Evolutionary conservation across 2,797 vertebrate species (phyloP).

Genomic region (Tiaroga cobitis): DNA sequence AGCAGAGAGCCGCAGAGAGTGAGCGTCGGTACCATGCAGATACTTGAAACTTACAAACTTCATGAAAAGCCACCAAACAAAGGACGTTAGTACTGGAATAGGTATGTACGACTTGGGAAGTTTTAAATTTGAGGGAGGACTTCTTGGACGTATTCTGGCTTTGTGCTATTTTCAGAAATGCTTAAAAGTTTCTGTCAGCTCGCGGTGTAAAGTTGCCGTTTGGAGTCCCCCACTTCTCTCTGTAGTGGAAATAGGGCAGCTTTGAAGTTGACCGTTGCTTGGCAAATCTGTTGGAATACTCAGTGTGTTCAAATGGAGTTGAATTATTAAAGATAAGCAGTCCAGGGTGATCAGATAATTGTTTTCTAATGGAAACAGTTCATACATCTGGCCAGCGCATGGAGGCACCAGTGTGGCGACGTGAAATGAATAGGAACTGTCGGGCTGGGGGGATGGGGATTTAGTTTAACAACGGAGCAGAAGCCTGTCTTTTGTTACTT

Average conservation of each 20-base stretch:
- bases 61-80: conserved; percentile 73
- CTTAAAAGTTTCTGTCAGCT: conserved; percentile 67
- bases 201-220: conserved; percentile 37
- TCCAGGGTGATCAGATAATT: not conserved
- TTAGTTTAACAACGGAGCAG: conserved; percentile 55
- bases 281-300: not conserved
- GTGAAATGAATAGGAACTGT: conserved; percentile 68
- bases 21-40: conserved; percentile 76
- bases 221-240: conserved; percentile 1
- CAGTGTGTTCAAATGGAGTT: not conserved
- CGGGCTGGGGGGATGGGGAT: conserved; percentile 77
- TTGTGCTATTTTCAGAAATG: conserved; percentile 49
- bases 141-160: not conserved
- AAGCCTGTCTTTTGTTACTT: conserved; percentile 54
- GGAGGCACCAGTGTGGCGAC: conserved; percentile 60
- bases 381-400: conserved; percentile 63
- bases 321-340: conserved; percentile 27
- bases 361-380: conserved; percentile 39
- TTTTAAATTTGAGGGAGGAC: not conserved
- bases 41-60: conserved; percentile 75
- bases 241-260: conserved; percentile 19
- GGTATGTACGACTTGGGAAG: conserved; percentile 68
- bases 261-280: conserved; percentile 15
- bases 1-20: conserved; percentile 63
- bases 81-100: conserved; percentile 64